Conservation (phyloP, 2,797 vertebrate species). For the Karalla daura region DNA sequence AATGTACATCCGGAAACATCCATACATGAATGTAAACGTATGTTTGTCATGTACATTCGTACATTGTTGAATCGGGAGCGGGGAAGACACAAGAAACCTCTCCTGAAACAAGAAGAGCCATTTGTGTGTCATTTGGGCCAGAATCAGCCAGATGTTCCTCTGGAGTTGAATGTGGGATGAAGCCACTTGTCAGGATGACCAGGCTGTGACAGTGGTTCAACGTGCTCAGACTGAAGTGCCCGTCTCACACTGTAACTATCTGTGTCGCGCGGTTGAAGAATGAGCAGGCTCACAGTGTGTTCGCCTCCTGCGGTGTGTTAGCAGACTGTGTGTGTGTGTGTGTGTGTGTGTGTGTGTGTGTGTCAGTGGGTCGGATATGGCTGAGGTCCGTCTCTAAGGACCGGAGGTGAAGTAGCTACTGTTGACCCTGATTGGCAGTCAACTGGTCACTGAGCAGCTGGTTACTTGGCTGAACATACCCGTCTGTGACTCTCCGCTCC, state of each 20-base stretch:
- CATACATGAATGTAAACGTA: no score
- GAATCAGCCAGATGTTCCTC: background rate
- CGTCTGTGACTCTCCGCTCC: conserved; percentile 21
- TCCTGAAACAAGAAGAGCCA: background rate
- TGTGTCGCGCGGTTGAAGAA: conserved; percentile 45
- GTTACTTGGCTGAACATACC: conserved; percentile 29
- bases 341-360: conserved; percentile 25
- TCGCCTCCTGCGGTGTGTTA: conserved; percentile 23
- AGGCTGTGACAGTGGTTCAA: conserved; percentile 30
- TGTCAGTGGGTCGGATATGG: conserved; percentile 31
- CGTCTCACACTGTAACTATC: conserved; percentile 43
- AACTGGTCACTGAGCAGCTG: conserved; percentile 34
- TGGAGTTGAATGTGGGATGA: background rate
- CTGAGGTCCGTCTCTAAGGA: conserved; percentile 29
- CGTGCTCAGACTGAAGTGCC: conserved; percentile 15
- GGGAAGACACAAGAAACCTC: background rate
- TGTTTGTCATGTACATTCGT: no score
- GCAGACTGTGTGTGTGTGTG: conserved; percentile 23
- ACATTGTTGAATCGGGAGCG: background rate
- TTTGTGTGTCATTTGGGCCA: background rate
- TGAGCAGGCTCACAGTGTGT: conserved; percentile 39
- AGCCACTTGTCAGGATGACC: conserved; percentile 17
- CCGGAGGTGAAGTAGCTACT: conserved; percentile 55
- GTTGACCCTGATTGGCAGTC: conserved; percentile 44
- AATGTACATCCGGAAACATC: no score